Base-by-base conservation (phyloP, 1,140 invertebrate genomes). In the Heliconius melpomene region DNA sequence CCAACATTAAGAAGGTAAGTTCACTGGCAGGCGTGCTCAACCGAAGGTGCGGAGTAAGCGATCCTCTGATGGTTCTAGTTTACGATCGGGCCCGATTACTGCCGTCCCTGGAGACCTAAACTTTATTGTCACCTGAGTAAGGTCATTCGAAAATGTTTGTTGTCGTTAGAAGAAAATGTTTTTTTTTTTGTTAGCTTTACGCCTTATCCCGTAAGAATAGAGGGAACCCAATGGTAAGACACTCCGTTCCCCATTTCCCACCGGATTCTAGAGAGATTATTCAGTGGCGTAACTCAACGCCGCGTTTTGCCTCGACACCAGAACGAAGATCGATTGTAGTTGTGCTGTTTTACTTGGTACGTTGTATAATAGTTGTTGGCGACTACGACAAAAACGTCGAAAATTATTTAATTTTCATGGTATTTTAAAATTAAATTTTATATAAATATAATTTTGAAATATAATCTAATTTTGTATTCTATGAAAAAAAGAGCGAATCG, bases 101-200 rank as follows among this genome's bases (percentile, higher is more conserved):
- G 77, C 71, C 77, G 75, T 82, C 87, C 86, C 85, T 52, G 60
- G 88, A 86, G 87, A 80, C 84, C 72, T 70, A 46, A 73, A 78
- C 78, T 91, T 92, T 92, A 92, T 89, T 86, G 88, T 86, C 88
- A 91, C 89, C 91, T 93, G 90, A 89, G 87, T 90, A 90, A 92
- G 90, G 89, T 86, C 84, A 88, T 91, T 89, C 81, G 78, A 74
- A 86, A 87, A 86, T 85, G 82, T 81, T 74, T 75, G 32, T 83
- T 60, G 29, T 29, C 29, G 29, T 29, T 29, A 29, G 29, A 29
- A 29, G 29, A 2, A 29, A 29, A 29, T 29, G 29, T 29, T 29
- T 29, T 29, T 29, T n/a, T 46, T 46, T 46, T 46, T 46, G 11
- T 46, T 46, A 46, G 40, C 0, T 46, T 46, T 1, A 13, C 13